Evolutionary conservation across 2,888 invertebrate species (phyloP).

Genomic region (Pollenia griseotomentosa): DNA sequence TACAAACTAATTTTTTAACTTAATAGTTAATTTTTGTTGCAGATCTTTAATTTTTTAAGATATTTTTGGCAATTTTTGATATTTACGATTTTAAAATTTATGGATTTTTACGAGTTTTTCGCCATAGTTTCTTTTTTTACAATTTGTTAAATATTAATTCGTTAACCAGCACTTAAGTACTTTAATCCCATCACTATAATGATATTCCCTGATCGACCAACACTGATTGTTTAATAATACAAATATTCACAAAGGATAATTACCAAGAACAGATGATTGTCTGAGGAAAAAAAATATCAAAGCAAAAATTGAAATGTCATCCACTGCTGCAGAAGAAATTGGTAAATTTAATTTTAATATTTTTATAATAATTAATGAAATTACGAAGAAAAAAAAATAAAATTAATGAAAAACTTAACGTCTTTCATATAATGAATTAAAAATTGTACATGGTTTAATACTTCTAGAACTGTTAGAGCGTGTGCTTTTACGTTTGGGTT

Average conservation of each 20-base stretch:
- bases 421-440: not conserved
- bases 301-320: slow-evolving; percentile 80
- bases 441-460: not conserved
- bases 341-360: slow-evolving; percentile 77
- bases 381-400: not conserved
- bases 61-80: no score
- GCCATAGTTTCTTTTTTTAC: no score
- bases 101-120: no score
- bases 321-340: slow-evolving; percentile 82
- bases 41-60: no score
- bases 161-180: not conserved
- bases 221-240: slow-evolving; percentile 64
- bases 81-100: no score
- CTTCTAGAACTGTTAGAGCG: slow-evolving; percentile 92
- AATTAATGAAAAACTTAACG: not conserved
- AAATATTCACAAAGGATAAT: slow-evolving; percentile 40
- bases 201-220: not conserved
- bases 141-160: not conserved
- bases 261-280: slow-evolving; percentile 45
- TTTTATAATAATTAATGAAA: slow-evolving; percentile 40
- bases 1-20: no score
- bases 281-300: slow-evolving; percentile 33
- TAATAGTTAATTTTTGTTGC: no score
- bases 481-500: slow-evolving; percentile 94
- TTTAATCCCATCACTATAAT: not conserved